A percentile compares a stretch with the other conserved stretches of the same genome.
Conservation (phyloP, 1,140 invertebrate genomes). For the Heliconius hermathena region DNA sequence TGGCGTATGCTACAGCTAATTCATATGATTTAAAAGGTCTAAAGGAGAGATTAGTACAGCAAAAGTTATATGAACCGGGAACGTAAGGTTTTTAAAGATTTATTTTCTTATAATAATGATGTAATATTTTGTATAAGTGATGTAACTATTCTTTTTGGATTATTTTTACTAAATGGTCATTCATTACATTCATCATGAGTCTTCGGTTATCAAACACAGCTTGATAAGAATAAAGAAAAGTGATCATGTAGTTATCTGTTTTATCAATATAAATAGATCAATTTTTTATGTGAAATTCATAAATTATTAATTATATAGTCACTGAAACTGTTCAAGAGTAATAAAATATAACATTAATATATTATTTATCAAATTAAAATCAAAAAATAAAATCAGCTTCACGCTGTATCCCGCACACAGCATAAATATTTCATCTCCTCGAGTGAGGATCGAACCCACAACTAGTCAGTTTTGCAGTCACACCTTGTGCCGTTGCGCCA, state of each 20-base stretch:
- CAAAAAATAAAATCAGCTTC: too few species aligned
- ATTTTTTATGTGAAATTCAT: too few species aligned
- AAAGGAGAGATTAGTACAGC: conserved; percentile 63
- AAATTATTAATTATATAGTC: too few species aligned
- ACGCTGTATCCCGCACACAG: too few species aligned
- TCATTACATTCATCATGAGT: neutral
- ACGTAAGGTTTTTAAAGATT: conserved; percentile 56
- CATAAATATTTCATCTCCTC: too few species aligned
- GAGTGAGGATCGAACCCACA: too few species aligned
- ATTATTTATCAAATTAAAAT: too few species aligned
- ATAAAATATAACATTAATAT: too few species aligned
- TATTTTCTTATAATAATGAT: conserved; percentile 42
- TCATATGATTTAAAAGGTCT: conserved; percentile 68
- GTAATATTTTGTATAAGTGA: conserved; percentile 38
- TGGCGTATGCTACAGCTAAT: conserved; percentile 74
- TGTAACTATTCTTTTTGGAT: neutral
- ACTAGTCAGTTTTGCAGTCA: too few species aligned
- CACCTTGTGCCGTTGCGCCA: too few species aligned
- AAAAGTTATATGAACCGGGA: conserved; percentile 75
- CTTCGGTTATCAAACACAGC: neutral
- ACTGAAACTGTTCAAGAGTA: too few species aligned
- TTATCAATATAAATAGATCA: neutral
- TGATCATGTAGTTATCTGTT: neutral
- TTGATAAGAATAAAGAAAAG: neutral
- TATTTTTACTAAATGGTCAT: neutral